Evolutionary conservation across 2,888 invertebrate species (phyloP), one percentile per base, ranked within the genome.

Genomic region (Lucinisca nassula): DNA sequence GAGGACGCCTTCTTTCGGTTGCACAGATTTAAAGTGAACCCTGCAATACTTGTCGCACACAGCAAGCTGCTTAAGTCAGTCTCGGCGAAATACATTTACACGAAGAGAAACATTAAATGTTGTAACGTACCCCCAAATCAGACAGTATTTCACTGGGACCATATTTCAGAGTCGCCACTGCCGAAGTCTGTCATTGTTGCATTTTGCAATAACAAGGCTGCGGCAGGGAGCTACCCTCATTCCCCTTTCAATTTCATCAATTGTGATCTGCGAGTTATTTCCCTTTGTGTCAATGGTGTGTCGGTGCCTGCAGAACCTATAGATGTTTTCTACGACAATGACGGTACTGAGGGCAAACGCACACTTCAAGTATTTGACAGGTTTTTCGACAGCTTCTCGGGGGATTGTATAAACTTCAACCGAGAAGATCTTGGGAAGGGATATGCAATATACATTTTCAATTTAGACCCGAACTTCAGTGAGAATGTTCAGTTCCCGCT

Each of bases 111-210:
- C n/a, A 70, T 70, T 14, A 79, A 72, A 27, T 70, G 67, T 32
- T 67, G 67, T 37, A 79, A 79, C 32, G 49, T 79, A n/a, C 67
- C 79, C n/a, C 24, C 67, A 12, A 49, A 70, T n/a, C 79, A 79
- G 49, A 79, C 67, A 8, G 70, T 79, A 6, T 79, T 79, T 72
- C 35, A 67, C 70, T 79, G 79, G 79, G 79, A 79, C 51, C 67
- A 79, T 67, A 79, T 79, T 1, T 32, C 67, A 6, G 32, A 58
- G 27, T 35, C 70, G 30, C 61, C 58, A 12, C 37, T 79, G 45
- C 79, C 79, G 17, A 67, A 72, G 32, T 79, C 49, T 40, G 79
- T 79, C 0, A 67, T 79, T 45, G 79, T 79, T 1, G 45, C 79
- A 12, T 79, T 79, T 30, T 67, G 67, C 6, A 67, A 30, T 27